Percentiles rank a stretch among this genome's conserved stretches.
phyloP scores from a whole-genome alignment of 2,888 invertebrate genomes.

The Orthonychiurus folsomi region DNA sequence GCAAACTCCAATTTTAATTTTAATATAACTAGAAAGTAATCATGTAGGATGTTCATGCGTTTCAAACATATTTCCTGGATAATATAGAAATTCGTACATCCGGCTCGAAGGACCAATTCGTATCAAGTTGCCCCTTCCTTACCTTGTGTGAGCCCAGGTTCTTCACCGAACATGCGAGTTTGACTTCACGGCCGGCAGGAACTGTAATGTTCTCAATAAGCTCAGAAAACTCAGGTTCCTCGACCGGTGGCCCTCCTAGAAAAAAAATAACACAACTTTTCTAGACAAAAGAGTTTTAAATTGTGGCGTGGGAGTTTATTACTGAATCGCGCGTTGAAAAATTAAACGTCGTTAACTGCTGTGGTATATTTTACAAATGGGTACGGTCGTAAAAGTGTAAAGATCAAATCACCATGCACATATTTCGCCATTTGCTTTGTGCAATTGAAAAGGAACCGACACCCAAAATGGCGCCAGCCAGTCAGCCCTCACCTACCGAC shows the following conservation, averaged over 20 bases:
- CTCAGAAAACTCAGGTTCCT: constrained; percentile 83
- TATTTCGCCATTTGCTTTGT: too few species aligned
- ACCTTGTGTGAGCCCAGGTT: constrained; percentile 86
- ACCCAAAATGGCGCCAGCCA: too few species aligned
- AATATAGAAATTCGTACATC: too few species aligned
- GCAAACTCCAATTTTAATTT: too few species aligned
- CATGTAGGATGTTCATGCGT: too few species aligned
- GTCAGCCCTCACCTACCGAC: constrained; percentile 24
- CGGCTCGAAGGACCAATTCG: too few species aligned
- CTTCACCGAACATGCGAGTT: constrained; percentile 80
- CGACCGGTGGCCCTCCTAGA: constrained; percentile 52
- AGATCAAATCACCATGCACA: constrained; percentile 5
- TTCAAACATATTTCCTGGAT: too few species aligned
- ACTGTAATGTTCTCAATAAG: constrained; percentile 84
- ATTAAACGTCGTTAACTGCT: neutral
- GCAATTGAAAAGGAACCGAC: constrained; percentile 24
- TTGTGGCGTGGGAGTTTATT: neutral
- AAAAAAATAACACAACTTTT: constrained; percentile 3
- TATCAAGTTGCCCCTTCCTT: too few species aligned
- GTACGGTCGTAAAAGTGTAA: constrained; percentile 7
- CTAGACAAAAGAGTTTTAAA: neutral
- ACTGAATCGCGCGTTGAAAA: constrained; percentile 15
- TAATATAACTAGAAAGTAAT: too few species aligned
- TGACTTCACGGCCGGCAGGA: constrained; percentile 78
- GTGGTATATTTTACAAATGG: neutral